Conservation (phyloP, 2,113 vertebrate genomes). For the Tychaedon coryphoeus region DNA sequence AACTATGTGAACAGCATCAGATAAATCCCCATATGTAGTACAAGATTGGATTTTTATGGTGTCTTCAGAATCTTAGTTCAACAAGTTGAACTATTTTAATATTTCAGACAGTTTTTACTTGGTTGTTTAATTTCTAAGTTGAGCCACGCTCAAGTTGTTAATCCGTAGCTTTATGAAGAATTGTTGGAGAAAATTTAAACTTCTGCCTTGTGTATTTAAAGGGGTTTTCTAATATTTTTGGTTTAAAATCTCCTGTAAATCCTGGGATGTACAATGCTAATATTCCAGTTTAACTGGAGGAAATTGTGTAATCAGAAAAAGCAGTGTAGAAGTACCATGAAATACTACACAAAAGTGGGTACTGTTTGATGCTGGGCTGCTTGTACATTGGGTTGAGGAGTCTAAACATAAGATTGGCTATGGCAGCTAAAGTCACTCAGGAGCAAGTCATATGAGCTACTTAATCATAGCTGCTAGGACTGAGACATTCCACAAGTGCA, state of each 20-base stretch:
- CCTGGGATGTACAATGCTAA: neutral
- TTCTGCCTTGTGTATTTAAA: neutral
- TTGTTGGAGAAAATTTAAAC: neutral
- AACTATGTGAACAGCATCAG: neutral
- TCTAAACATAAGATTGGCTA: neutral
- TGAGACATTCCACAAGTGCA: neutral
- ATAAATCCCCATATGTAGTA: neutral
- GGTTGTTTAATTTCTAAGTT: neutral
- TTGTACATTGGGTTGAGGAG: neutral
- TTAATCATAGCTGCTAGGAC: neutral
- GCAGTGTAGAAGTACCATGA: neutral
- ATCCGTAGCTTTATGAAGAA: neutral
- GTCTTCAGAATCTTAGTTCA: neutral
- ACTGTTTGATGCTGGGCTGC: neutral
- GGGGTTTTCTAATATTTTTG: neutral
- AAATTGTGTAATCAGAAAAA: neutral
- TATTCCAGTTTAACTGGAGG: neutral
- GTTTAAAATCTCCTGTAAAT: neutral
- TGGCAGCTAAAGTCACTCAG: neutral
- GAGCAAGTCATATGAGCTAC: neutral
- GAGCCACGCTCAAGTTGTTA: neutral
- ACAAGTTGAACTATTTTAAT: neutral
- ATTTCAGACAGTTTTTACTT: neutral
- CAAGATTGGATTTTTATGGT: neutral
- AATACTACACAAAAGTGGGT: neutral